A percentile compares a stretch with the other conserved stretches of the same genome.
These are phyloP conservation scores for Lepus americanus DNA, from an alignment of 2,113 vertebrate species.

Conservation along the genomic window DNA sequence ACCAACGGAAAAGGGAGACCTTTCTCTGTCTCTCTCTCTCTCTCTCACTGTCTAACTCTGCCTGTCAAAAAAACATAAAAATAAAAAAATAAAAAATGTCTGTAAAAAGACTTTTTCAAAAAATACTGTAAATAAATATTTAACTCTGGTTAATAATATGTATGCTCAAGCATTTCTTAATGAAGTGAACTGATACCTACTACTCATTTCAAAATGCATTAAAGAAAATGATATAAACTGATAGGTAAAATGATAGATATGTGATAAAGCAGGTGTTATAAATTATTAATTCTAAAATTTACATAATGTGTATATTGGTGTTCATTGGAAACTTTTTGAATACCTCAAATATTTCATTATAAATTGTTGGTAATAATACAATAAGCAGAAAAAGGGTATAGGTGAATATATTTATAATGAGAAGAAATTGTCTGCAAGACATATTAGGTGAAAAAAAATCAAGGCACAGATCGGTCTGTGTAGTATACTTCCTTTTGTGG, in stretches of 20 bases:
- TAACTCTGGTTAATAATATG: not conserved
- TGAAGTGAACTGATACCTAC: not conserved
- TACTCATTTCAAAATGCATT: slow-evolving; percentile 1
- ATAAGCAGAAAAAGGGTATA: not conserved
- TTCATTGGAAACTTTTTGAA: not conserved
- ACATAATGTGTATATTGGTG: not conserved
- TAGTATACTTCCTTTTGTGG: not conserved
- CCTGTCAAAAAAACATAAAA: no score
- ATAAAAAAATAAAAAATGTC: no score
- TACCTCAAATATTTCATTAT: slow-evolving; percentile 24
- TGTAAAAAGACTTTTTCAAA: not conserved
- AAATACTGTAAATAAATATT: slow-evolving; percentile 6
- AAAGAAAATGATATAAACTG: slow-evolving; percentile 6
- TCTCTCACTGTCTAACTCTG: no score
- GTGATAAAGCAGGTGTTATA: not conserved
- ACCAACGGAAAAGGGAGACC: no score
- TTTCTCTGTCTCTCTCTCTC: no score
- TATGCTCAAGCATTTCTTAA: not conserved
- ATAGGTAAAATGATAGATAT: not conserved
- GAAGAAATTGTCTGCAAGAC: not conserved
- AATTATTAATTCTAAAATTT: slow-evolving; percentile 14
- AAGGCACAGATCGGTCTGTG: not conserved
- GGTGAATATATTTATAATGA: not conserved
- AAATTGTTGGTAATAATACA: not conserved
- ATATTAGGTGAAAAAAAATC: not conserved